Conservation (phyloP, 2,797 vertebrate species). For the Remorina albescens region DNA sequence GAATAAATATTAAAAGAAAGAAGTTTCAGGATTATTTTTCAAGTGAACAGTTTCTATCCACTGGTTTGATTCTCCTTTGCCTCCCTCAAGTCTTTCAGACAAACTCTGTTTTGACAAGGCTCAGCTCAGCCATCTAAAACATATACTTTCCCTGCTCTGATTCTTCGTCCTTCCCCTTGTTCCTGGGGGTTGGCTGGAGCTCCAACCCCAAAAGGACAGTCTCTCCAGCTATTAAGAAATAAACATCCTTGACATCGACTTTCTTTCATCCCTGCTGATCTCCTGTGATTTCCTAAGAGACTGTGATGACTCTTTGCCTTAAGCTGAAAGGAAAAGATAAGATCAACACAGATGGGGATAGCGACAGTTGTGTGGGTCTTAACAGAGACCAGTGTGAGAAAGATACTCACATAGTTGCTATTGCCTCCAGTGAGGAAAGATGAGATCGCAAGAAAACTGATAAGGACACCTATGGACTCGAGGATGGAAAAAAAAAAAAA, state of each 20-base stretch:
- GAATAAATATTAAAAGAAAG: neutral
- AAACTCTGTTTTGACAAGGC: conserved; percentile 35
- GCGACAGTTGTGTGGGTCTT: conserved; percentile 19
- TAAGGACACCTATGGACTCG: conserved; percentile 19
- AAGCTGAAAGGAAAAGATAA: conserved; percentile 46
- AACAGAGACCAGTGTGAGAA: conserved; percentile 3
- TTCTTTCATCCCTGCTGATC: conserved; percentile 45
- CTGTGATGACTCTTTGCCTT: conserved; percentile 31
- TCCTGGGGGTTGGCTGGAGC: conserved; percentile 24
- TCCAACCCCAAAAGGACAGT: conserved; percentile 11
- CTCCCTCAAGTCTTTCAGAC: conserved; percentile 20
- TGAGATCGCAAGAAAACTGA: conserved; percentile 10
- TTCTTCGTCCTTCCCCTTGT: neutral
- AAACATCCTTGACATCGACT: conserved; percentile 59
- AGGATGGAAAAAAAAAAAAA: conserved; percentile 19
- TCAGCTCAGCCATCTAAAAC: conserved; percentile 29
- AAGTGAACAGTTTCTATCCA: conserved; percentile 1
- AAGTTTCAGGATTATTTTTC: neutral
- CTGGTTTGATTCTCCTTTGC: neutral
- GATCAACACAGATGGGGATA: conserved; percentile 47
- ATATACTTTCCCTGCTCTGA: conserved; percentile 13
- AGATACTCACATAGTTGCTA: conserved; percentile 20
- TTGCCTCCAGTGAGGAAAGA: conserved; percentile 16
- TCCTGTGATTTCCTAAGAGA: conserved; percentile 43
- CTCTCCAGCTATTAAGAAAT: conserved; percentile 49